Percentiles rank a stretch among this genome's conserved stretches.
These are phyloP conservation scores for Parapsyche elsis DNA, from an alignment of 1,140 invertebrate genomes.

Conservation along the genomic window DNA sequence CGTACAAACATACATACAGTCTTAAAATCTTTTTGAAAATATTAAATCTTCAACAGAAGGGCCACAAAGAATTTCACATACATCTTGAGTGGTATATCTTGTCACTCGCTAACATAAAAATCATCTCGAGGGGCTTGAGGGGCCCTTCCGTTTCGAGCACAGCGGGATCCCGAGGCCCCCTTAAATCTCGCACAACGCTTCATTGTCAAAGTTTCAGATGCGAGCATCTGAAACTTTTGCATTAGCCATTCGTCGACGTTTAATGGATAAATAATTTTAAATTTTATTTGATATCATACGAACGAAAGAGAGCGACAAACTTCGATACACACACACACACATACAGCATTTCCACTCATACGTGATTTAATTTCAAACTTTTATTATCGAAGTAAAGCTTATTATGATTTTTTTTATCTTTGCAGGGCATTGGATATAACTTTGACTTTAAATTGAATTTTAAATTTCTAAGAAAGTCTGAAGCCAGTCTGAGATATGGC, in stretches of 20 bases:
- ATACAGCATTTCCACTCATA: background rate
- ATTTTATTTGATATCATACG: constrained; percentile 48
- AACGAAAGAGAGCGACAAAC: background rate
- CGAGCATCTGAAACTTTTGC: constrained; percentile 50
- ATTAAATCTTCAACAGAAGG: constrained; percentile 26
- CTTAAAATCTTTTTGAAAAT: background rate
- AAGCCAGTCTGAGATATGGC: constrained; percentile 81
- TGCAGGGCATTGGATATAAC: constrained; percentile 79
- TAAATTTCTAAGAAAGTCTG: constrained; percentile 80
- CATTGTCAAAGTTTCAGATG: constrained; percentile 47
- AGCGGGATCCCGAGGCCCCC: constrained; percentile 20
- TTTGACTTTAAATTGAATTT: constrained; percentile 87
- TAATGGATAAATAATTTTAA: constrained; percentile 55
- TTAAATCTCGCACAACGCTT: constrained; percentile 45
- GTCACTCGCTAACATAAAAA: constrained; percentile 50
- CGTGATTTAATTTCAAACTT: background rate
- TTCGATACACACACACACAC: background rate
- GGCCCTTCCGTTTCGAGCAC: constrained; percentile 34
- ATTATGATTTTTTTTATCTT: constrained; percentile 47
- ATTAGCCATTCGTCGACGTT: constrained; percentile 50
- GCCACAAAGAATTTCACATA: constrained; percentile 35
- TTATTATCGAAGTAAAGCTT: background rate
- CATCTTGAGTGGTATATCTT: constrained; percentile 49
- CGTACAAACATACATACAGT: too few relatives aligned
- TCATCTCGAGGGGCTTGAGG: constrained; percentile 39